These are phyloP conservation scores for Galeopsomyia nigrocyanea DNA, from an alignment of 2,888 invertebrate genomes.

Conservation along the genomic window DNA sequence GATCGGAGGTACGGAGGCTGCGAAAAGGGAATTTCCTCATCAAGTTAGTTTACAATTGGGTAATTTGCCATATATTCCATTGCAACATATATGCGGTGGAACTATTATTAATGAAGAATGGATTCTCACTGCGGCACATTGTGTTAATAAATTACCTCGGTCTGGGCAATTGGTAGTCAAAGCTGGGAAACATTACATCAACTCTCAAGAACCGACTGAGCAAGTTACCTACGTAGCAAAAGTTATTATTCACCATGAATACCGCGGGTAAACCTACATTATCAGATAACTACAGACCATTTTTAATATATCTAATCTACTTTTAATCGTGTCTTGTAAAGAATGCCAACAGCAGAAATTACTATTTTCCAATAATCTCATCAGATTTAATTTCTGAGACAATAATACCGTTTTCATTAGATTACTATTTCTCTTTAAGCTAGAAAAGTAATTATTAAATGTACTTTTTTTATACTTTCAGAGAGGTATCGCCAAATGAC, in stretches of 20 bases:
- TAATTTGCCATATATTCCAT: not conserved
- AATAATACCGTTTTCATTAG: too few relatives aligned
- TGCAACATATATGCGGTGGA: conserved; percentile 46
- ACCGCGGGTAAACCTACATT: conserved; percentile 50
- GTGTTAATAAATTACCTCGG: conserved; percentile 29
- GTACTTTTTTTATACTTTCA: conserved; percentile 40
- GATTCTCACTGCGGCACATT: conserved; percentile 50
- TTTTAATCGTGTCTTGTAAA: too few relatives aligned
- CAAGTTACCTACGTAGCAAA: conserved; percentile 26
- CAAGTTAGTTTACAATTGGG: conserved; percentile 65
- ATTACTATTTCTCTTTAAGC: too few relatives aligned
- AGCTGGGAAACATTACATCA: conserved; percentile 42
- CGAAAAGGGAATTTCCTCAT: conserved; percentile 66
- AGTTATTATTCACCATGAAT: conserved; percentile 57
- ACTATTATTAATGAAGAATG: conserved; percentile 36
- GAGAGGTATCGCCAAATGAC: conserved; percentile 68
- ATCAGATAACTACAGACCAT: too few relatives aligned
- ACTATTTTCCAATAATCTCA: too few relatives aligned
- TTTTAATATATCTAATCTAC: too few relatives aligned
- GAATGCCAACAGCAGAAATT: too few relatives aligned
- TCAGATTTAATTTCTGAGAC: too few relatives aligned
- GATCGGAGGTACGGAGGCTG: conserved; percentile 58
- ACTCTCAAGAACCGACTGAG: conserved; percentile 21
- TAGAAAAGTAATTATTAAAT: too few relatives aligned
- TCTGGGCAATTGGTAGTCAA: conserved; percentile 38